phyloP scores from a whole-genome alignment of 2,797 vertebrate genomes.

The Typhlichthys subterraneus region DNA sequence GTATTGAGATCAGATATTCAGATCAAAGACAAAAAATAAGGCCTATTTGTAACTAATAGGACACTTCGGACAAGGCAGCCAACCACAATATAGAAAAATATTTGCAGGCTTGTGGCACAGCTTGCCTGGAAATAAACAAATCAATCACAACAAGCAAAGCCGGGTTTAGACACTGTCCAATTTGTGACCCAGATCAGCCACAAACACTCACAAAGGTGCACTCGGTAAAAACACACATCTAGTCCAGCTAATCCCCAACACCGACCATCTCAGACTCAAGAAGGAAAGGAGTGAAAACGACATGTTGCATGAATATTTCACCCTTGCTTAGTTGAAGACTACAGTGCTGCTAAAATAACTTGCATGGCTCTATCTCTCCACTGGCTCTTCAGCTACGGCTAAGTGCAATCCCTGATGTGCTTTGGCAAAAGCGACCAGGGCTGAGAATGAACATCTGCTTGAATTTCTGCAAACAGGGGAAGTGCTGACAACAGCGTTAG shows the following conservation, averaged over 20 bases:
- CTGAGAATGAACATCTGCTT: slow-evolving; percentile 71
- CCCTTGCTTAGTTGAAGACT: slow-evolving; percentile 56
- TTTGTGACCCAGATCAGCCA: slow-evolving; percentile 7
- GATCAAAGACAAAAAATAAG: background rate
- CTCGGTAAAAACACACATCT: slow-evolving; percentile 1
- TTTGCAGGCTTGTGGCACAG: background rate
- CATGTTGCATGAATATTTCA: slow-evolving; percentile 71
- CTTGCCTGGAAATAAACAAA: slow-evolving; percentile 7
- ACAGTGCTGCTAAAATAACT: slow-evolving; percentile 66
- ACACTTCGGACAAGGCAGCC: background rate
- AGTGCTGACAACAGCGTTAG: slow-evolving; percentile 66
- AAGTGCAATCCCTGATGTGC: slow-evolving; percentile 75
- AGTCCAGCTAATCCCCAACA: slow-evolving; percentile 38
- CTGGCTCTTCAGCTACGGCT: slow-evolving; percentile 45
- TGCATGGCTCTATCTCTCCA: slow-evolving; percentile 41
- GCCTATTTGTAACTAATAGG: background rate
- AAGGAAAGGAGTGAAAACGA: slow-evolving; percentile 32
- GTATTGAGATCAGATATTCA: background rate
- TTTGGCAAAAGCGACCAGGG: slow-evolving; percentile 63
- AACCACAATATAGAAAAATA: background rate
- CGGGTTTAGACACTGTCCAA: slow-evolving; percentile 5
- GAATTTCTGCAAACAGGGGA: slow-evolving; percentile 60
- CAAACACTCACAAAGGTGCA: slow-evolving; percentile 25
- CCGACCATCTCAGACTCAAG: slow-evolving; percentile 10
- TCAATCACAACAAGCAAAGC: slow-evolving; percentile 3